phyloP scores from a whole-genome alignment of 1,140 invertebrate genomes.

The Penaeus vannamei region DNA sequence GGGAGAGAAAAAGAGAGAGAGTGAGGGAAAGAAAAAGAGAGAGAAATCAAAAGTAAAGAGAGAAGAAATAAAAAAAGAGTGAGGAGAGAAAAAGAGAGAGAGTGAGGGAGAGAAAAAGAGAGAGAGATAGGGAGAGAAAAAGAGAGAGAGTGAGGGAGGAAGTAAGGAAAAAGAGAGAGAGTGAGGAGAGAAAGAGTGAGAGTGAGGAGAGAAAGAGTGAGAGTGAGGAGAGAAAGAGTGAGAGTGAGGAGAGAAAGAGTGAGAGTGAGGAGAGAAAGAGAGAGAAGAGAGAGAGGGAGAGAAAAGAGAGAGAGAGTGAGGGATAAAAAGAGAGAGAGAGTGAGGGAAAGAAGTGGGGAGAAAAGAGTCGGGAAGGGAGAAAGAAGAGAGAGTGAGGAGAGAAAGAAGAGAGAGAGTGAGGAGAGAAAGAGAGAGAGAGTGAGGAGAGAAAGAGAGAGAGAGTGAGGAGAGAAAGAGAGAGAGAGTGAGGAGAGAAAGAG shows the following conservation, averaged over 20 bases:
- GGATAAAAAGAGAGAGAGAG: no score
- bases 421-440: no score
- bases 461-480: no score
- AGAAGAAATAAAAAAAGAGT: constrained; percentile 29
- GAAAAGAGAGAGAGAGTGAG: background rate
- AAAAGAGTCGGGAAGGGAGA: no score
- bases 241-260: no score
- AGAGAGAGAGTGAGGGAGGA: background rate
- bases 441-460: no score
- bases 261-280: background rate
- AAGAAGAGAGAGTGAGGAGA: background rate
- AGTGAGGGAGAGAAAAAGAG: background rate
- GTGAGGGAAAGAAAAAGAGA: constrained; percentile 32
- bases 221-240: background rate
- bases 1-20: constrained; percentile 12
- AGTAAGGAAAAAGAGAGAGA: no score
- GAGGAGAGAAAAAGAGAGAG: background rate
- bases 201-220: background rate
- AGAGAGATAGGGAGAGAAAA: background rate
- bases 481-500: no score
- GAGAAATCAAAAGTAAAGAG: no score
- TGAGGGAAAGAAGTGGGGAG: background rate
- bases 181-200: no score
- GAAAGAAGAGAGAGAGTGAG: no score
- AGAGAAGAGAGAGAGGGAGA: background rate